These are phyloP conservation scores for Falcunculus frontatus DNA, from an alignment of 2,113 vertebrate species.

Conservation along the genomic window DNA sequence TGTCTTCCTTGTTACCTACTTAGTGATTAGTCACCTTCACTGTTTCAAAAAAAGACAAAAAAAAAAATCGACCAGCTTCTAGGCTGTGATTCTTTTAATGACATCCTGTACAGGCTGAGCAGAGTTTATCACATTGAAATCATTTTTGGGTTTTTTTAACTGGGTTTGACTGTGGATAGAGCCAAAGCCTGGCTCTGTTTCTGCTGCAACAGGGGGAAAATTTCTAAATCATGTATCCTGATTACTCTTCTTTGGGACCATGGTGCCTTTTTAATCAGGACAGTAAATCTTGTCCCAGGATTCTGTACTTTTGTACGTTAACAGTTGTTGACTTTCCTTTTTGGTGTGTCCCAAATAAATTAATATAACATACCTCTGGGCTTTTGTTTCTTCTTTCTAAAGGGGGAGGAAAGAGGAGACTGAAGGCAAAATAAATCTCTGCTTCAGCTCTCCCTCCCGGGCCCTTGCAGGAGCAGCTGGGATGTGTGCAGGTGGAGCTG, in stretches of 20 bases:
- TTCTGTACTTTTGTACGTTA: constrained; percentile 67
- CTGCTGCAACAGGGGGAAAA: constrained; percentile 35
- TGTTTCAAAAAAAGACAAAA: neutral
- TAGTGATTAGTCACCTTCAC: neutral
- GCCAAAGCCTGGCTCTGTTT: constrained; percentile 50
- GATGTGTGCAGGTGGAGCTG: neutral
- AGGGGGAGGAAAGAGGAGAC: constrained; percentile 35
- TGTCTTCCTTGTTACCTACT: neutral
- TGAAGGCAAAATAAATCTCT: neutral
- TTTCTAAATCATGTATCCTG: constrained; percentile 44
- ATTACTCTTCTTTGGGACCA: constrained; percentile 59
- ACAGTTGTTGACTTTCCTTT: constrained; percentile 57
- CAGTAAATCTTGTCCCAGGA: constrained; percentile 64
- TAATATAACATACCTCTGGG: constrained; percentile 40
- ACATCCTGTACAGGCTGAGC: constrained; percentile 19
- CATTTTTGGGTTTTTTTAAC: neutral
- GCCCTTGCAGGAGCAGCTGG: neutral
- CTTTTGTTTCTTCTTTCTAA: constrained; percentile 40
- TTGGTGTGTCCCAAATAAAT: constrained; percentile 68
- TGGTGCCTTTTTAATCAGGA: constrained; percentile 66
- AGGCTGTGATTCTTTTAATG: neutral
- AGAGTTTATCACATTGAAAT: constrained; percentile 3
- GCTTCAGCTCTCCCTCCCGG: neutral
- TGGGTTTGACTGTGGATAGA: constrained; percentile 56
- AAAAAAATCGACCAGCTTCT: neutral